A percentile compares a stretch with the other conserved stretches of the same genome.
Conservation (phyloP, 2,888 invertebrate species). For the Amblyjoppa proteus region DNA sequence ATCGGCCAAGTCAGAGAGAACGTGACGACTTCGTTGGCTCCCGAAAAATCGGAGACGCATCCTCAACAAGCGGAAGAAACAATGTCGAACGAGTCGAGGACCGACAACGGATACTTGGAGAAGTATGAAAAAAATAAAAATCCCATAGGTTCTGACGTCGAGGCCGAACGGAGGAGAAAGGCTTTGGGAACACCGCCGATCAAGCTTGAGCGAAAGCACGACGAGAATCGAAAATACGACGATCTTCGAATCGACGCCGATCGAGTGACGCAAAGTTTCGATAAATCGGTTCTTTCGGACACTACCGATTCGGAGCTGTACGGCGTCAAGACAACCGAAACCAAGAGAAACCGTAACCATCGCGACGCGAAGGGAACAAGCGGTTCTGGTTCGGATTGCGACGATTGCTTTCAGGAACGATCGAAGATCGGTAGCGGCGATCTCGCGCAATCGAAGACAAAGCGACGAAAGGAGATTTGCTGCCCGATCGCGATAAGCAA, state of each 20-base stretch:
- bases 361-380: conserved; percentile 53
- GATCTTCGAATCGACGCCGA: neutral
- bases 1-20: neutral
- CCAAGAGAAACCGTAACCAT: neutral
- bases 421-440: conserved; percentile 14
- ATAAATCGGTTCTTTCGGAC: conserved; percentile 46
- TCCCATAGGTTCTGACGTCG: neutral
- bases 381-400: conserved; percentile 60
- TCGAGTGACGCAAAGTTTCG: conserved; percentile 16
- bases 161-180: conserved; percentile 26
- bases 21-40: neutral
- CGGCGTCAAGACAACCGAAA: conserved; percentile 17
- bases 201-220: conserved; percentile 42
- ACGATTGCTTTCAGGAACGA: neutral
- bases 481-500: conserved; percentile 20
- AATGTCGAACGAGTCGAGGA: neutral
- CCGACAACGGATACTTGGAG: neutral
- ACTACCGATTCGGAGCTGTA: conserved; percentile 62
- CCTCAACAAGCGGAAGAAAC: neutral
- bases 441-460: conserved; percentile 27
- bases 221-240: conserved; percentile 14
- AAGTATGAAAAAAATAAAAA: neutral
- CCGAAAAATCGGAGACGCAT: neutral
- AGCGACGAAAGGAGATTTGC: conserved; percentile 34
- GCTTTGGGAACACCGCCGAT: conserved; percentile 51